Percentiles rank a stretch among this genome's conserved stretches.
phyloP scores from a whole-genome alignment of 2,113 vertebrate species.

The Onychostoma macrolepis region DNA sequence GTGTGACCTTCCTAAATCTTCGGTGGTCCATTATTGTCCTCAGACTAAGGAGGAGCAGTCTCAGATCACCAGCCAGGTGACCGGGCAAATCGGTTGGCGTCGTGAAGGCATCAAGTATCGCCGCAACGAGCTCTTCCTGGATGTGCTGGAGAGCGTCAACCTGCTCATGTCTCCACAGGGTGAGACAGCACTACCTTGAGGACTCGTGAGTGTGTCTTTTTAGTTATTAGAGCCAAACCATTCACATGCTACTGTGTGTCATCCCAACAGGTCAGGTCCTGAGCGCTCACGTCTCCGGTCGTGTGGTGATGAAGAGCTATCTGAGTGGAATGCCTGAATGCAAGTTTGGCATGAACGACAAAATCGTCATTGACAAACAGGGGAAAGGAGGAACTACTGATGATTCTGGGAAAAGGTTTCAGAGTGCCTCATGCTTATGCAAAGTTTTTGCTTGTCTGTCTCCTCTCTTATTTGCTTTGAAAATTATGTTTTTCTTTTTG shows the following conservation, averaged over 20 bases:
- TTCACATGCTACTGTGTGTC: neutral
- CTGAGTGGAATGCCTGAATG: slow-evolving; percentile 99
- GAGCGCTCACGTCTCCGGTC: slow-evolving; percentile 95
- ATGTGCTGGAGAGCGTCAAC: slow-evolving; percentile 98
- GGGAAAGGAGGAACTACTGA: slow-evolving; percentile 94
- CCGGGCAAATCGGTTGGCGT: slow-evolving; percentile 98
- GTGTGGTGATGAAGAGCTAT: slow-evolving; percentile 99
- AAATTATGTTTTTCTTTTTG: slow-evolving; percentile 12
- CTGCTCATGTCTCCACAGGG: slow-evolving; percentile 98
- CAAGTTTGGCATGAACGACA: slow-evolving; percentile 99
- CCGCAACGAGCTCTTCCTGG: slow-evolving; percentile 96
- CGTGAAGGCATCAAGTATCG: slow-evolving; percentile 99
- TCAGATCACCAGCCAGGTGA: slow-evolving; percentile 99
- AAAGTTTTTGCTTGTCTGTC: neutral
- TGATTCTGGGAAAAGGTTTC: slow-evolving; percentile 94
- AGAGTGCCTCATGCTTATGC: neutral
- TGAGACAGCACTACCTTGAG: slow-evolving; percentile 55
- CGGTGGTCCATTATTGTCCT: neutral
- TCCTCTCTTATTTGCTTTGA: slow-evolving; percentile 9
- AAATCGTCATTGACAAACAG: slow-evolving; percentile 99
- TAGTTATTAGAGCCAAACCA: neutral
- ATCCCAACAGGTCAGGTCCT: slow-evolving; percentile 89
- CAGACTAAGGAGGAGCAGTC: slow-evolving; percentile 99
- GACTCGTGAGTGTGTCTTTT: neutral
- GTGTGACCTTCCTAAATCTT: neutral